phyloP scores from a whole-genome alignment of 1,140 invertebrate genomes.

The Drosophila suzukii region DNA sequence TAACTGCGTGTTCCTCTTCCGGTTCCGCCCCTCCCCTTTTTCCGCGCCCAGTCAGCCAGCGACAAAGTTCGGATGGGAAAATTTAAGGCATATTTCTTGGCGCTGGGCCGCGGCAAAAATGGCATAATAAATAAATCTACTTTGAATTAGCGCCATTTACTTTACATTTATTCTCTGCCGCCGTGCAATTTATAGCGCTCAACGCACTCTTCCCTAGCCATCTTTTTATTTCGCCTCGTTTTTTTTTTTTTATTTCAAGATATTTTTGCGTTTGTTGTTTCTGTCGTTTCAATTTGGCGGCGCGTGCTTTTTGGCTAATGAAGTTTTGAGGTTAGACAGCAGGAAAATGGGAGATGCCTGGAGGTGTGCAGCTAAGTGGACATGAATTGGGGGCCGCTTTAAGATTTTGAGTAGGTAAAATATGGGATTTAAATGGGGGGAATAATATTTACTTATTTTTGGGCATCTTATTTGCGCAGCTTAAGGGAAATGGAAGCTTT shows the following conservation, averaged over 20 bases:
- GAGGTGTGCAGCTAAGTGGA: slow-evolving; percentile 51
- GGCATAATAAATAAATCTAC: slow-evolving; percentile 82
- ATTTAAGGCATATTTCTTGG: slow-evolving; percentile 80
- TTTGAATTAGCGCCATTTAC: slow-evolving; percentile 83
- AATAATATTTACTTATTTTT: neutral
- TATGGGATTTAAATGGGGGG: neutral
- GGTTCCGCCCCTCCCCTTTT: slow-evolving; percentile 12
- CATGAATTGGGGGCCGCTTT: slow-evolving; percentile 20
- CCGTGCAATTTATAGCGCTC: slow-evolving; percentile 70
- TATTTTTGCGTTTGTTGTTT: slow-evolving; percentile 48
- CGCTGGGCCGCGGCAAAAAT: slow-evolving; percentile 72
- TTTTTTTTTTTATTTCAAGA: slow-evolving; percentile 19
- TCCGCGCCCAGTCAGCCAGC: slow-evolving; percentile 34
- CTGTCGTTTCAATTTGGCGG: slow-evolving; percentile 58
- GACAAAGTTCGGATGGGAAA: slow-evolving; percentile 51
- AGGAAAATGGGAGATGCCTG: slow-evolving; percentile 31
- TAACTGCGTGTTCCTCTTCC: slow-evolving; percentile 31
- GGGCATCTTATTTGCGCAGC: neutral
- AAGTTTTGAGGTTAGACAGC: slow-evolving; percentile 72
- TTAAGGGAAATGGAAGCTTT: neutral
- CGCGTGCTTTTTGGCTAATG: slow-evolving; percentile 80
- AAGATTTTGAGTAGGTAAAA: neutral
- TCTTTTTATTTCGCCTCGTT: slow-evolving; percentile 1
- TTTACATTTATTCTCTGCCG: slow-evolving; percentile 78
- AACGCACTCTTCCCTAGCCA: slow-evolving; percentile 33